Base-by-base conservation (phyloP, 2,888 invertebrate species). In the Tribolium freemani region DNA sequence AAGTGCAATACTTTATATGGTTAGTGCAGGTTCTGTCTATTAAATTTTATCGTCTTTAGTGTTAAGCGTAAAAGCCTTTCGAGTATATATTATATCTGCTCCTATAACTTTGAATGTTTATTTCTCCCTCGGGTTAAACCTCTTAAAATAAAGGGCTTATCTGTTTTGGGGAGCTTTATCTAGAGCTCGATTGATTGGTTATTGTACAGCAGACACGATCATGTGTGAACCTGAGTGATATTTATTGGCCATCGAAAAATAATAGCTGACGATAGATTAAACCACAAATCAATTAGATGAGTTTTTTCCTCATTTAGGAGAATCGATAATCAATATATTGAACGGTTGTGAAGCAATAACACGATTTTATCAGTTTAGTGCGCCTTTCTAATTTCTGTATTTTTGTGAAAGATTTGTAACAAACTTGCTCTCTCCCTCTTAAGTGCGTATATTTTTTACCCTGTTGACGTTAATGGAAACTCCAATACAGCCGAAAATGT, bases 101-200 rank as follows among this genome's bases (percentile, higher is more conserved):
- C 63, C 30, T 38, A 67, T 67, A 69, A 69, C 58, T 69, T 60
- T 58, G 51, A 58, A 60, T 69, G 69, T 69, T 69, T 60, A 69
- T 69, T 11, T 50, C 58, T 69, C 69, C 60, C 69, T 60, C 13
- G 69, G 60, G 69, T 16, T 58, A 13, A 31, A 54, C 10, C 69
- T 58, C 60, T 60, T 69, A 69, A 69, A 69, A 69, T 53, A 51
- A 57, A 57, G 67, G 67, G 26, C 31, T 67, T 67, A 67, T 67
- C 54, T 66, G 54, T 53, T 50, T 63, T 60, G 9, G 58, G 63
- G 11, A 20, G 60, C 46, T 60, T 26, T 45, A 60, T 60, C 48
- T 48, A 26, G 60, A 5, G 48, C 46, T 53, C 64, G 64, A 64
- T 64, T 64, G 64, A 64, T 64, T 64, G 64, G 53, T 64, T 64